Base-by-base conservation (phyloP, 2,888 invertebrate species). In the Drosophila seclusa region DNA sequence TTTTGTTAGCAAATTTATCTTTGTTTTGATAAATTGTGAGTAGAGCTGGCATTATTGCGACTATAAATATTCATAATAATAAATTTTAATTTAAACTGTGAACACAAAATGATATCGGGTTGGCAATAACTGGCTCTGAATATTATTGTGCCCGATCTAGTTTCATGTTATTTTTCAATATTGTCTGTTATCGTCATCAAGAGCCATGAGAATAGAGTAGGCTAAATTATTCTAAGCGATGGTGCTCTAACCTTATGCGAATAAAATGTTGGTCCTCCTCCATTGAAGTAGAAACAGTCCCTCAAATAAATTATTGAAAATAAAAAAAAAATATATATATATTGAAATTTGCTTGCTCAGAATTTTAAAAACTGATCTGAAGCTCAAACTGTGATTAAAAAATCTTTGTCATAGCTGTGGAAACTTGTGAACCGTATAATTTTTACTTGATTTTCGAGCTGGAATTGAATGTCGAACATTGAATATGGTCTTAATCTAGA, bases 21-120 rank as follows among this genome's bases (percentile, higher is more conserved):
- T 38, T 42, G 32, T 27, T 64, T 63, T 65, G 32, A 5, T 18
- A 66, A 66, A 66, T 45, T 29, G 42, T 66, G 52, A 66, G 24
- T 16, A 0, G 32, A 66, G 40, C 21, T 42, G 52, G 29, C n/a
- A 13, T n/a, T 13, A 55, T 55, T 4, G 18, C 21, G 10, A 18
- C 16, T 36, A 24, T 21, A 34, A 34, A 34, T 53, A 5, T 10
- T 16, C 49, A 1, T 49, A 10, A 6, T 11, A n/a, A 21, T 13
- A 2, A 32, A 32, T 32, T 11, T 4, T 0, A 11, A 32, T 13
- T 34, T 13, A 0, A 13, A 5, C 34, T n/a, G n/a, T n/a, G n/a
- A 11, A n/a, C 4, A 11, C 40, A 3, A 45, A 45, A 21, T 13
- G 6, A 13, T 21, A 21, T 42, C 11, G 13, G 13, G 13, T 1